Percentiles rank a stretch among this genome's conserved stretches.
Evolutionary conservation across 2,797 vertebrate species (phyloP).

Genomic region (Falco biarmicus): DNA sequence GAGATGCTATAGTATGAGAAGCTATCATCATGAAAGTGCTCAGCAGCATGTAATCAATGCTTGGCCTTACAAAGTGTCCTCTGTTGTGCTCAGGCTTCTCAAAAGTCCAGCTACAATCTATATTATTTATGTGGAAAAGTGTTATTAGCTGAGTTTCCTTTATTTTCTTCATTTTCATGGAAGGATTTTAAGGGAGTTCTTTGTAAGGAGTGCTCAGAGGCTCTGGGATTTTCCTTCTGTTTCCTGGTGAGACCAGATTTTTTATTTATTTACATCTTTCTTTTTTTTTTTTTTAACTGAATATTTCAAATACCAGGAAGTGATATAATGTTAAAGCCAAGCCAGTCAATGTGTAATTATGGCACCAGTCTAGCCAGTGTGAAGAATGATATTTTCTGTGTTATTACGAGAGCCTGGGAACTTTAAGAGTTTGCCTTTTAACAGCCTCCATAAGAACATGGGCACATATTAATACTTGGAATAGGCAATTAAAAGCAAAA

Average conservation of each 20-base stretch:
- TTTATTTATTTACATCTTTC: constrained; percentile 2
- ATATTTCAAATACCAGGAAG: constrained; percentile 59
- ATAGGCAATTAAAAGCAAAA: constrained; percentile 2
- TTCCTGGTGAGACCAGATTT: constrained; percentile 5
- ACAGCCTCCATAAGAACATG: constrained; percentile 13
- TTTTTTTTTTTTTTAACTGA: neutral
- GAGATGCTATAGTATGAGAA: constrained; percentile 13
- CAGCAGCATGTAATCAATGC: constrained; percentile 22
- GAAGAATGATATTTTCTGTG: constrained; percentile 8
- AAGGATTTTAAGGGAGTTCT: constrained; percentile 33
- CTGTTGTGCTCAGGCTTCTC: constrained; percentile 39
- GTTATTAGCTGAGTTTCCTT: constrained; percentile 39
- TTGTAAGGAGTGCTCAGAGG: neutral
- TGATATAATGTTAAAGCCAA: neutral
- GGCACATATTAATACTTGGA: neutral
- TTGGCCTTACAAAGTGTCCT: constrained; percentile 21
- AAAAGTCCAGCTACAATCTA: constrained; percentile 49
- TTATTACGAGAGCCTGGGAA: constrained; percentile 11
- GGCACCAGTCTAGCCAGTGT: constrained; percentile 1
- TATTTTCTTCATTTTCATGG: neutral
- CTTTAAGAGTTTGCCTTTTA: constrained; percentile 38
- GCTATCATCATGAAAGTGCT: neutral
- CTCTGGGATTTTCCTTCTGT: neutral
- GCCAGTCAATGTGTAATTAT: constrained; percentile 36
- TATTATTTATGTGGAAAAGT: constrained; percentile 68